Evolutionary conservation across 2,888 invertebrate species (phyloP).

Genomic region (Spodoptera picta): DNA sequence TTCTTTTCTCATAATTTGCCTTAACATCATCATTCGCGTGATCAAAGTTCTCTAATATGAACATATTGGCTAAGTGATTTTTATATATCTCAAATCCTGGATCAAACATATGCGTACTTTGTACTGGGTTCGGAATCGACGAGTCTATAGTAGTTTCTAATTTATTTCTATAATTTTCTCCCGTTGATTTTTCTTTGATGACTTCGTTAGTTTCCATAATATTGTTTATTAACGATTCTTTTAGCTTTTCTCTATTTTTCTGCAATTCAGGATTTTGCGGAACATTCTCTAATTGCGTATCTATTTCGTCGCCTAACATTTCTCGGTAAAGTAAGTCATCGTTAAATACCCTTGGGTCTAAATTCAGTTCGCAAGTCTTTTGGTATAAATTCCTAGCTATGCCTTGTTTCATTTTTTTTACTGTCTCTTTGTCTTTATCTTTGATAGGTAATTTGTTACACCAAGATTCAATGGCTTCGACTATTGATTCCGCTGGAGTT

Average conservation of each 20-base stretch:
- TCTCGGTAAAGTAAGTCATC: conserved; percentile 66
- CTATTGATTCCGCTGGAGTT: conserved; percentile 58
- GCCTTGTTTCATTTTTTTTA: conserved; percentile 61
- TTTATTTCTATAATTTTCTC: conserved; percentile 69
- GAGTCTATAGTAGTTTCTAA: conserved; percentile 70
- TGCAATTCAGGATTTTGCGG: conserved; percentile 56
- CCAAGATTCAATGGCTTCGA: conserved; percentile 74
- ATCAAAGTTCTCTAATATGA: conserved; percentile 77
- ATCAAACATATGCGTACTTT: conserved; percentile 54
- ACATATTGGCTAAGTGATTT: conserved; percentile 69
- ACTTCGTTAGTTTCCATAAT: conserved; percentile 64
- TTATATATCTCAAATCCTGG: conserved; percentile 77
- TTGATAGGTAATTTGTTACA: conserved; percentile 67
- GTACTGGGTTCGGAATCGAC: conserved; percentile 66
- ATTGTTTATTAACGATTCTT: conserved; percentile 59
- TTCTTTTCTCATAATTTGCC: conserved; percentile 64
- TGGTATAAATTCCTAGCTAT: conserved; percentile 68
- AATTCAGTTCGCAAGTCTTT: conserved; percentile 69
- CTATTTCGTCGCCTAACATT: conserved; percentile 67
- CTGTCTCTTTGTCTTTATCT: conserved; percentile 48
- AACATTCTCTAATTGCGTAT: conserved; percentile 63
- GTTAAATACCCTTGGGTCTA: conserved; percentile 64
- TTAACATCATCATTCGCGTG: conserved; percentile 66
- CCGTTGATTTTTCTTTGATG: conserved; percentile 63
- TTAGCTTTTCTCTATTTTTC: conserved; percentile 61